Evolutionary conservation across 2,888 invertebrate species (phyloP).

Genomic region (Trichopoda pennipes): DNA sequence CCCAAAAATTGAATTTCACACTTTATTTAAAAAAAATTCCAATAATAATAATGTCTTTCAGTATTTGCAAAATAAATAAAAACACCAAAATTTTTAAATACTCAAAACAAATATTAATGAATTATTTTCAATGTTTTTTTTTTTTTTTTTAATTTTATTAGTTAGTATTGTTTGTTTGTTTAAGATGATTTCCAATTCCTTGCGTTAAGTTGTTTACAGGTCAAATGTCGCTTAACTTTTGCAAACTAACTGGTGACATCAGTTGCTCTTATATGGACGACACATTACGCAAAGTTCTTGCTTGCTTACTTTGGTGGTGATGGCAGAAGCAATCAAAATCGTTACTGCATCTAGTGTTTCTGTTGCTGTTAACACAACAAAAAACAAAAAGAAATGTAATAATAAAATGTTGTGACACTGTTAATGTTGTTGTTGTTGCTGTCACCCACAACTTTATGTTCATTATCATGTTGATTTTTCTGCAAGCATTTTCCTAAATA

Average conservation of each 20-base stretch:
- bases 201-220: conserved; percentile 73
- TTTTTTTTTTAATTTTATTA: conserved; percentile 19
- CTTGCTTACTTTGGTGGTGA: conserved; percentile 44
- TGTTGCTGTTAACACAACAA: conserved; percentile 7
- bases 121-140: neutral
- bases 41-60: neutral
- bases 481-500: neutral
- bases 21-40: neutral
- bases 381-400: conserved; percentile 9
- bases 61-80: neutral
- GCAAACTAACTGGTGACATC: conserved; percentile 74
- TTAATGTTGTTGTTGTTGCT: conserved; percentile 55
- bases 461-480: conserved; percentile 18
- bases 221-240: conserved; percentile 79
- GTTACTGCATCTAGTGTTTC: conserved; percentile 25
- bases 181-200: conserved; percentile 1
- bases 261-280: conserved; percentile 75
- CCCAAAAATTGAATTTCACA: neutral
- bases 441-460: conserved; percentile 40
- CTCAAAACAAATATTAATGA: neutral
- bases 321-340: conserved; percentile 16
- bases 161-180: neutral
- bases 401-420: conserved; percentile 48
- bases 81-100: neutral
- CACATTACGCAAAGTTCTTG: conserved; percentile 49